Evolutionary conservation across 2,888 invertebrate genomes (phyloP).

Genomic region (Leptinotarsa rubiginosa): DNA sequence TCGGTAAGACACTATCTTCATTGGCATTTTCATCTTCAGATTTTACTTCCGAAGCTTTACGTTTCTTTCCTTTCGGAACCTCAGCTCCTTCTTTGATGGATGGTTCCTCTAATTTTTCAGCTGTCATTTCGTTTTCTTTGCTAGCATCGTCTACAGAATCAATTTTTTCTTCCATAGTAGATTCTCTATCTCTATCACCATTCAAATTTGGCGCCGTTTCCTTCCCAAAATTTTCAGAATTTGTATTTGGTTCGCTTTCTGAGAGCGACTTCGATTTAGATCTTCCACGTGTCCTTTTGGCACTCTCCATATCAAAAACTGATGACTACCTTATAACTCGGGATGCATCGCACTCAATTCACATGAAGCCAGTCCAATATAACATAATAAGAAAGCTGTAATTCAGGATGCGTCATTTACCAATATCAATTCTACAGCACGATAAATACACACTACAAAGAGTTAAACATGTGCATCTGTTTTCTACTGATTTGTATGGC

Average conservation of each 20-base stretch:
- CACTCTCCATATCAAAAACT: constrained; percentile 33
- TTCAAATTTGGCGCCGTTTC: constrained; percentile 41
- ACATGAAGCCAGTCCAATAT: not conserved
- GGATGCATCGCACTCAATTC: constrained; percentile 10
- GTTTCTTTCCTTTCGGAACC: constrained; percentile 36
- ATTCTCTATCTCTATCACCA: constrained; percentile 25
- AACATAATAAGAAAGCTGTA: constrained; percentile 6
- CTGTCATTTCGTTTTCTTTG: constrained; percentile 25
- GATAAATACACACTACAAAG: not conserved
- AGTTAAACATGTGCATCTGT: not conserved
- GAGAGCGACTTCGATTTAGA: constrained; percentile 35
- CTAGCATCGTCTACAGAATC: constrained; percentile 7
- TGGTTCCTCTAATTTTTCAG: not conserved
- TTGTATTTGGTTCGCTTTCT: constrained; percentile 32
- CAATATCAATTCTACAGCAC: constrained; percentile 7
- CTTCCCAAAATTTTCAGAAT: constrained; percentile 23
- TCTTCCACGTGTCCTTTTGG: constrained; percentile 37
- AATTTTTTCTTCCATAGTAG: constrained; percentile 21
- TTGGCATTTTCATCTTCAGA: constrained; percentile 36
- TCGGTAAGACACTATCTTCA: constrained; percentile 35
- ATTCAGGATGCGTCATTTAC: constrained; percentile 24
- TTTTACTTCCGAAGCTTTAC: constrained; percentile 37
- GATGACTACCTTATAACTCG: not conserved
- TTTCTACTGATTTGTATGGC: not conserved
- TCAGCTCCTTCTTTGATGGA: not conserved